Conservation (phyloP, 2,113 vertebrate genomes). For the Chaetodon auriga region DNA sequence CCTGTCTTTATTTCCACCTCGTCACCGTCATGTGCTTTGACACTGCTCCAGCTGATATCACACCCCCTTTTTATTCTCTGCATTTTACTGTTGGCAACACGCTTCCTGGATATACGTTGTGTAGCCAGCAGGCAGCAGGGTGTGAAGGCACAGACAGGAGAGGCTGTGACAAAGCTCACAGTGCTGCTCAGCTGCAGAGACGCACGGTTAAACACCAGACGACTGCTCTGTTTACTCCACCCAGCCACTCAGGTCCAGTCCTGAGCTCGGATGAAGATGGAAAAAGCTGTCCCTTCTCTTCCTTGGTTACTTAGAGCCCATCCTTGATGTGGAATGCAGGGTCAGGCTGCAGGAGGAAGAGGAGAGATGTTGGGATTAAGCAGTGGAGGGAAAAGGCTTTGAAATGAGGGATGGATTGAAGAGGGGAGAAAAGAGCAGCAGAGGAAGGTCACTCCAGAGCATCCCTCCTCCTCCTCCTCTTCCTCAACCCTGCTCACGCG, state of each 20-base stretch:
- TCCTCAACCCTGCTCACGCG: slow-evolving; percentile 22
- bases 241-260: not conserved
- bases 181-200: not conserved
- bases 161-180: not conserved
- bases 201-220: not conserved
- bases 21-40: not conserved
- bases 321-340: slow-evolving; percentile 8
- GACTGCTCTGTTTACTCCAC: slow-evolving; percentile 1
- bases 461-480: slow-evolving; percentile 7
- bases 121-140: not conserved
- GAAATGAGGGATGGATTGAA: not conserved
- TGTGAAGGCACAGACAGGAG: not conserved
- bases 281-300: not conserved
- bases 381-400: not conserved
- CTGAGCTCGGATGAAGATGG: slow-evolving; percentile 6
- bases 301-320: not conserved
- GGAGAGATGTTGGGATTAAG: not conserved
- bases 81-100: too few relatives aligned
- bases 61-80: not conserved
- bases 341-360: slow-evolving; percentile 5
- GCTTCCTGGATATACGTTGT: not conserved
- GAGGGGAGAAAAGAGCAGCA: not conserved
- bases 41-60: not conserved
- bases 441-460: slow-evolving; percentile 2
- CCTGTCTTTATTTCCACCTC: not conserved